These are phyloP conservation scores for Paradisaea rubra DNA, from an alignment of 2,113 vertebrate species.

Conservation along the genomic window DNA sequence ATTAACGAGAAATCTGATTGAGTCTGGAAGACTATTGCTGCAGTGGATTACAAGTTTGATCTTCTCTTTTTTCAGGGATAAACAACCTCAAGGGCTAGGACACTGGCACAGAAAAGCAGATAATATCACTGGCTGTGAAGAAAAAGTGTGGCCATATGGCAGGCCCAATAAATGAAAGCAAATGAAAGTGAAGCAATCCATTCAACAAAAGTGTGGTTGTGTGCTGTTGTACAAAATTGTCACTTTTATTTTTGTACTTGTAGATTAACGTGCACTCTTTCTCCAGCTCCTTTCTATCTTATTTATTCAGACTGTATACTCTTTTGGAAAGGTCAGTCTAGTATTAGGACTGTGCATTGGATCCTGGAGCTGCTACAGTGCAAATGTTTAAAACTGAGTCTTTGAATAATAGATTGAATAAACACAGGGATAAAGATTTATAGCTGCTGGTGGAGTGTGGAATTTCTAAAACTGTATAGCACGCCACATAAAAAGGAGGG, in stretches of 20 bases:
- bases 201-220: background rate
- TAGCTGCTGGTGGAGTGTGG: background rate
- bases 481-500: background rate
- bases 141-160: slow-evolving; percentile 23
- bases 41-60: slow-evolving; percentile 65
- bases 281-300: background rate
- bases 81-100: slow-evolving; percentile 56
- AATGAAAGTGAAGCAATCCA: slow-evolving; percentile 2
- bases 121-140: slow-evolving; percentile 12
- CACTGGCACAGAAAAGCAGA: slow-evolving; percentile 37
- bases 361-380: background rate
- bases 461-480: background rate
- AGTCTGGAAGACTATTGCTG: slow-evolving; percentile 52
- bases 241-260: background rate
- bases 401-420: slow-evolving; percentile 12
- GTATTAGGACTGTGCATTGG: background rate
- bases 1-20: slow-evolving; percentile 62
- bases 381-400: background rate
- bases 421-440: background rate
- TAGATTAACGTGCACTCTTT: background rate
- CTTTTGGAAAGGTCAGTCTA: background rate
- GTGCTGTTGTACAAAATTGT: background rate
- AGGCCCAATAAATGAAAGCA: slow-evolving; percentile 20
- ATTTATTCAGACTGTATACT: slow-evolving; percentile 20
- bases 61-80: slow-evolving; percentile 47